phyloP scores from a whole-genome alignment of 2,888 invertebrate species.

The Stenurella melanura region DNA sequence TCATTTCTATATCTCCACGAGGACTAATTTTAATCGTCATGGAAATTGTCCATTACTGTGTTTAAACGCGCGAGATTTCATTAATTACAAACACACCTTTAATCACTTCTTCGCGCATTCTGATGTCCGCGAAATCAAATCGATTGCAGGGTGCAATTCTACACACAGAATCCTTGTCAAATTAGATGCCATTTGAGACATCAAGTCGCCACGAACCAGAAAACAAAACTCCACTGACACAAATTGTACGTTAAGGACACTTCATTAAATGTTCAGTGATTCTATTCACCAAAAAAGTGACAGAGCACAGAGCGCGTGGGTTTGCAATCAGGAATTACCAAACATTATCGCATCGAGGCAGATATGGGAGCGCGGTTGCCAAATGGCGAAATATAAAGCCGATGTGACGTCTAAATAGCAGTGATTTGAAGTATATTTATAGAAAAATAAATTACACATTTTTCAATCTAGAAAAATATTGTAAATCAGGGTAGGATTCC shows the following conservation, averaged over 20 bases:
- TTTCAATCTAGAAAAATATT: no score
- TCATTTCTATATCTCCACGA: slow-evolving; percentile 7
- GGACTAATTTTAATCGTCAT: slow-evolving; percentile 13
- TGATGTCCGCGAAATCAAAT: slow-evolving; percentile 1
- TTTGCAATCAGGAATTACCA: slow-evolving; percentile 34
- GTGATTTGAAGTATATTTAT: background rate
- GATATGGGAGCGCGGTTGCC: slow-evolving; percentile 19
- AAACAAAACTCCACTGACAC: background rate
- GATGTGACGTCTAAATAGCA: background rate
- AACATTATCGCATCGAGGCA: slow-evolving; percentile 21
- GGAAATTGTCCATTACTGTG: background rate
- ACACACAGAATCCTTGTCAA: slow-evolving; percentile 13
- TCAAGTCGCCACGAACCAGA: background rate
- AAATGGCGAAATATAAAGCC: background rate
- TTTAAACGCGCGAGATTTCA: background rate
- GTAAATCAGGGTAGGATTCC: no score
- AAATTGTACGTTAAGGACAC: slow-evolving; percentile 6
- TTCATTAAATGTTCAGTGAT: slow-evolving; percentile 20
- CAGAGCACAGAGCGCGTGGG: background rate
- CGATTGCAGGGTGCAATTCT: slow-evolving; percentile 11
- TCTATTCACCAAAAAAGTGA: slow-evolving; percentile 3
- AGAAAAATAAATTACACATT: no score
- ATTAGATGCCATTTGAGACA: background rate
- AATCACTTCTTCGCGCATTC: background rate
- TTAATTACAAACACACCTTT: slow-evolving; percentile 12